These are phyloP conservation scores for Hypercompe scribonia DNA, from an alignment of 2,888 invertebrate genomes.

Conservation along the genomic window DNA sequence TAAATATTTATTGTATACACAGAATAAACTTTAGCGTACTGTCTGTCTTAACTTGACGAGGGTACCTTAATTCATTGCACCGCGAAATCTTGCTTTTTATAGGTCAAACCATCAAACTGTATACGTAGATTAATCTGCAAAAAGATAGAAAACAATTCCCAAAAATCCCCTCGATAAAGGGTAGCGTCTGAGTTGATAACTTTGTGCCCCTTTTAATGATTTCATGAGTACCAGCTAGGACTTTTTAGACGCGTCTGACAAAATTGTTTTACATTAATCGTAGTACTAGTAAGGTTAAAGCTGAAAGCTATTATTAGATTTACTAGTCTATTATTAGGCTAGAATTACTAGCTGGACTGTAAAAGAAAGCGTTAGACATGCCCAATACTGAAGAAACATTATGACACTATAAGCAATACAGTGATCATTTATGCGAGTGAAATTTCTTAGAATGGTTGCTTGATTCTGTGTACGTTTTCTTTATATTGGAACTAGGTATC, in stretches of 20 bases:
- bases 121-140: slow-evolving; percentile 24
- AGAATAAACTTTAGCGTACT: slow-evolving; percentile 54
- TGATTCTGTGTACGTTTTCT: neutral
- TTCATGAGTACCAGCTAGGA: neutral
- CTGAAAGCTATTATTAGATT: too few relatives aligned
- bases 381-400: neutral
- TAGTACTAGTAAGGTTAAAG: too few relatives aligned
- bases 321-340: too few relatives aligned
- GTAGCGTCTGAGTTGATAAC: neutral
- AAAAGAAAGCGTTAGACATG: neutral
- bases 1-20: slow-evolving; percentile 44
- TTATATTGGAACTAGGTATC: fast-evolving
- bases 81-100: slow-evolving; percentile 47
- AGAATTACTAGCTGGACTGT: neutral
- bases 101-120: slow-evolving; percentile 34
- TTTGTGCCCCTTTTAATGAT: neutral
- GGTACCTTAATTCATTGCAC: slow-evolving; percentile 72
- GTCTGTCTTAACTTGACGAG: slow-evolving; percentile 71
- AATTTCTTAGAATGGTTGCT: neutral
- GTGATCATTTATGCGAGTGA: neutral
- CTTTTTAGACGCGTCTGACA: neutral
- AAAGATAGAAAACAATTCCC: slow-evolving; percentile 3
- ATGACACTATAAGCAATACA: neutral
- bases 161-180: neutral
- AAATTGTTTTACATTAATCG: neutral